Evolutionary conservation across 2,888 invertebrate species (phyloP), one percentile per base, ranked within the genome.

Genomic region (Ichneumon xanthorius): DNA sequence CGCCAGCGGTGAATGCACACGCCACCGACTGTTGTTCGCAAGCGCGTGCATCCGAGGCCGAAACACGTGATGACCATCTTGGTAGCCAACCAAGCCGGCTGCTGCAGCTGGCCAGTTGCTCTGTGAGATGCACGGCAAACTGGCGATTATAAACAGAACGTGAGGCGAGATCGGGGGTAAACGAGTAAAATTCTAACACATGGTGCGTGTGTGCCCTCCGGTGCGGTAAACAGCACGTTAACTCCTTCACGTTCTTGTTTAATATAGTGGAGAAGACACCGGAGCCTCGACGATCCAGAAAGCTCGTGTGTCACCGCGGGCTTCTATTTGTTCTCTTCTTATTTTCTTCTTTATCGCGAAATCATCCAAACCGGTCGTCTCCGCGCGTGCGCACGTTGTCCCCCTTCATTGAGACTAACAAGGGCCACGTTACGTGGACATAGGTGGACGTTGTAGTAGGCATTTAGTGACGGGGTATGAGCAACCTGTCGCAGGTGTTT

Each of bases 1-100:
- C 63, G 78, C 58, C 16, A 80, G 33, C 53, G 61, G 22, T 50
- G 65, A 84, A 84, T 61, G 77, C 72, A 84, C 80, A 53, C 72
- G 72, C 45, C 30, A 63, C 40, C 67, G 81, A 75, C 70, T 76
- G 67, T 16, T 61, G 33, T 33, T 33, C 45, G 73, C 33, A 71
- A 73, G 82, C 78, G 75, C 75, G 75, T 82, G 85, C 75, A 79
- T 71, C 73, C 73, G 84, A 84, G 86, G 88, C 84, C 79, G 86
- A 87, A 48, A 88, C 89, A 89, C 88, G 88, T 89, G 90, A 88
- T 88, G 85, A 84, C 88, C 89, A 89, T 88, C 88, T 87, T 88
- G 85, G 84, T 82, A 80, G 82, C 80, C 77, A 73, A 50, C 80
- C 77, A 73, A 50, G 80, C 77, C 76, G 65, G 80, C 80, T 82